A percentile compares a stretch with the other conserved stretches of the same genome.
Evolutionary conservation across 2,113 vertebrate genomes (phyloP).

Genomic region (Buteo buteo): DNA sequence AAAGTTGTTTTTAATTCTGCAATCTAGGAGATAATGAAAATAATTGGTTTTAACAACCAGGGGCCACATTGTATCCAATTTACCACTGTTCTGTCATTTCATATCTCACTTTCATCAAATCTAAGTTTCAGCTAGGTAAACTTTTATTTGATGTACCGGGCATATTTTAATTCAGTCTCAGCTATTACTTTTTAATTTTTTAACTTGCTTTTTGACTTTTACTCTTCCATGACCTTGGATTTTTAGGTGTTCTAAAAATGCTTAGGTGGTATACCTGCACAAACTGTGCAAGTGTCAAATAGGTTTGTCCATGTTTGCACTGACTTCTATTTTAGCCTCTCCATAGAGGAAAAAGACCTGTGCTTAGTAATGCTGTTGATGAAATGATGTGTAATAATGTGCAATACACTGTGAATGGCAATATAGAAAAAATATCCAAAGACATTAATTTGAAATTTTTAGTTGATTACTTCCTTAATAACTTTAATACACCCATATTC

Average conservation of each 20-base stretch:
- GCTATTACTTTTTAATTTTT: not conserved
- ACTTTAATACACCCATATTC: not conserved
- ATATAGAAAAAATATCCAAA: not conserved
- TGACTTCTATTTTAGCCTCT: not conserved
- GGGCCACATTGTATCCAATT: not conserved
- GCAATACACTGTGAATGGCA: not conserved
- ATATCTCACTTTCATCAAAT: not conserved
- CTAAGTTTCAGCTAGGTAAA: not conserved
- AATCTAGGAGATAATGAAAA: not conserved
- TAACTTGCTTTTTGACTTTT: not conserved
- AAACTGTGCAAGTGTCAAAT: not conserved
- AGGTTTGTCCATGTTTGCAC: not conserved
- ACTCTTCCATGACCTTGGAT: not conserved
- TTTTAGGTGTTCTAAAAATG: not conserved
- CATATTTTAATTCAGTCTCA: not conserved
- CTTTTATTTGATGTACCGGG: not conserved
- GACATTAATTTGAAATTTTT: not conserved
- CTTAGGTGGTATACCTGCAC: not conserved
- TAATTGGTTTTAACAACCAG: not conserved
- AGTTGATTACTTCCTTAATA: not conserved
- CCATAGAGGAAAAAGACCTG: not conserved
- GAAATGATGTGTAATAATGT: not conserved
- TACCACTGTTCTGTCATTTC: not conserved
- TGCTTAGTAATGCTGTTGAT: not conserved
- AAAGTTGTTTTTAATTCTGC: not conserved